Conservation (phyloP, 1,140 invertebrate genomes). For the Pissodes strobi region DNA sequence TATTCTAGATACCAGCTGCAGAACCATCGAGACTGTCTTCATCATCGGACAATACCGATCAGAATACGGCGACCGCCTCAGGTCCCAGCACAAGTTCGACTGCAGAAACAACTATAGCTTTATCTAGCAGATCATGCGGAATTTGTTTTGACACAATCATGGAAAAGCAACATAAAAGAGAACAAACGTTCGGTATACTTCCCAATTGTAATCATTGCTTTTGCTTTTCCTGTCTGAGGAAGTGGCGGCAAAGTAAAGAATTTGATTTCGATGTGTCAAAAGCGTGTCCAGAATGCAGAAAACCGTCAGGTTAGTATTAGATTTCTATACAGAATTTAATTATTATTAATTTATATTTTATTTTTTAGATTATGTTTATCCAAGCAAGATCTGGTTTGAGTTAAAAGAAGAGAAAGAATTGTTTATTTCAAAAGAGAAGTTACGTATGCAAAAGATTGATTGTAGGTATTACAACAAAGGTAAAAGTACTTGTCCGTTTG, state of each 20-base stretch:
- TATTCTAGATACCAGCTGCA: too few relatives aligned
- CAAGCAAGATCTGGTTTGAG: slow-evolving; percentile 84
- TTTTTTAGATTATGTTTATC: slow-evolving; percentile 87
- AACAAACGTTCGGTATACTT: slow-evolving; percentile 83
- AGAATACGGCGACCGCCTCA: not conserved
- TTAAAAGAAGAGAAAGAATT: slow-evolving; percentile 82
- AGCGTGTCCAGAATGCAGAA: slow-evolving; percentile 82
- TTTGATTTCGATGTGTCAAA: slow-evolving; percentile 67
- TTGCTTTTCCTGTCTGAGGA: slow-evolving; percentile 82
- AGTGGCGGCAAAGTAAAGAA: slow-evolving; percentile 81
- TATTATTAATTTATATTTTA: too few relatives aligned
- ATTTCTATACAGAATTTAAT: too few relatives aligned
- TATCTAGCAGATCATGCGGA: slow-evolving; percentile 64
- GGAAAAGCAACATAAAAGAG: slow-evolving; percentile 68
- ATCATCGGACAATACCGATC: too few relatives aligned
- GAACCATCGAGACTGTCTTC: too few relatives aligned
- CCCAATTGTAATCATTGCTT: slow-evolving; percentile 88
- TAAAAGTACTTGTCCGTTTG: slow-evolving; percentile 82
- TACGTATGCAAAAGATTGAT: slow-evolving; percentile 72
- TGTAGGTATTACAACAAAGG: slow-evolving; percentile 87
- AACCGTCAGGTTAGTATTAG: slow-evolving; percentile 56
- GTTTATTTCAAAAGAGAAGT: slow-evolving; percentile 78
- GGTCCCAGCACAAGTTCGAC: not conserved
- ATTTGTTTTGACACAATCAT: slow-evolving; percentile 85
- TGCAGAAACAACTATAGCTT: not conserved